Percentiles rank a stretch among this genome's conserved stretches.
These are phyloP conservation scores for Pyrgilauda ruficollis DNA, from an alignment of 2,113 vertebrate species.

Conservation along the genomic window DNA sequence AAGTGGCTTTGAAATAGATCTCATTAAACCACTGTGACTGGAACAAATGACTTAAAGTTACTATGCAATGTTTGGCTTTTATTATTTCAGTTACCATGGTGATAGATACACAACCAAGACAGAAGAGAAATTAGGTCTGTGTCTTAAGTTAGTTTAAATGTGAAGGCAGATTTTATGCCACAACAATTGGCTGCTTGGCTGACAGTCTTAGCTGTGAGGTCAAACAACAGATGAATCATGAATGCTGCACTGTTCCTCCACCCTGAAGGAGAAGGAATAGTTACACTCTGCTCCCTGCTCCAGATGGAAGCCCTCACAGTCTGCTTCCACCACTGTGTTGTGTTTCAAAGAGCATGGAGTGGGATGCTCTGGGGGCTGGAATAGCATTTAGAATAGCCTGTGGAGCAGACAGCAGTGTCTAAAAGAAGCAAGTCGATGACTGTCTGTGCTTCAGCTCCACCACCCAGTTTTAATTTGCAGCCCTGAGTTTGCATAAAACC, in stretches of 20 bases:
- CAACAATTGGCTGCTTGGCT: constrained; percentile 28
- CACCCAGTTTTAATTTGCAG: background rate
- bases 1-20: constrained; percentile 21
- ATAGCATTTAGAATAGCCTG: background rate
- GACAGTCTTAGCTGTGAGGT: constrained; percentile 30
- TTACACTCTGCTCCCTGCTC: background rate
- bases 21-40: constrained; percentile 32
- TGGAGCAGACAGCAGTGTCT: background rate
- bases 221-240: constrained; percentile 39
- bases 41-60: constrained; percentile 49
- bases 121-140: constrained; percentile 37
- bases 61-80: constrained; percentile 42
- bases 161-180: constrained; percentile 43
- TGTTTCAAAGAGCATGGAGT: background rate
- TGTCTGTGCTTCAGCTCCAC: background rate
- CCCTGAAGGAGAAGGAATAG: constrained; percentile 14
- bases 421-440: background rate
- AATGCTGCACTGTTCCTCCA: constrained; percentile 26
- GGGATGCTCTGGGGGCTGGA: background rate
- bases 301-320: constrained; percentile 11
- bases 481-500: background rate
- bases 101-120: constrained; percentile 17
- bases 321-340: background rate
- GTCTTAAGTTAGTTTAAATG: constrained; percentile 43
- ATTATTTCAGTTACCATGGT: constrained; percentile 31